Percentiles rank a stretch among this genome's conserved stretches.
Evolutionary conservation across 1,140 invertebrate species (phyloP).

Genomic region (Lepidurus apus): DNA sequence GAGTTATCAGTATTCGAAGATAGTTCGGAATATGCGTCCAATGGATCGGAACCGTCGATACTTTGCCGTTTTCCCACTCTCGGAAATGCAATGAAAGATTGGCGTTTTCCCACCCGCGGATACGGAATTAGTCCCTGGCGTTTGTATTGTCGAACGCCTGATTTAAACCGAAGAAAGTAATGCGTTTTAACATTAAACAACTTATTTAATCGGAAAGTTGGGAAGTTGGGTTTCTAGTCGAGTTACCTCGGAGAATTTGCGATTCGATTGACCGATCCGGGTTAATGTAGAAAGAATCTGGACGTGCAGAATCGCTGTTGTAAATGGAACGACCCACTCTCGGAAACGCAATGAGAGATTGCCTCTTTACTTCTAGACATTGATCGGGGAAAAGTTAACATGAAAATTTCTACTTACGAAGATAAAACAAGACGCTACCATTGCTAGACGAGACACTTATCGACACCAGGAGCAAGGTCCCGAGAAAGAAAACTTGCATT

Average conservation of each 20-base stretch:
- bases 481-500: not conserved
- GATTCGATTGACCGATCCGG: not conserved
- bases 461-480: not conserved
- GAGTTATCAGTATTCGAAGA: not conserved
- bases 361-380: slow-evolving; percentile 26
- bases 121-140: slow-evolving; percentile 33
- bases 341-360: slow-evolving; percentile 34
- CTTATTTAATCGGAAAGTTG: too few species aligned
- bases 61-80: slow-evolving; percentile 26
- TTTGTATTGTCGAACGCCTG: slow-evolving; percentile 13
- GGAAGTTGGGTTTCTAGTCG: not conserved
- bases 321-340: slow-evolving; percentile 29
- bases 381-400: not conserved
- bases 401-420: not conserved
- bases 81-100: slow-evolving; percentile 34
- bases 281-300: not conserved
- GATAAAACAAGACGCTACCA: not conserved
- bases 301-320: not conserved
- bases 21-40: not conserved
- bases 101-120: slow-evolving; percentile 33
- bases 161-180: not conserved
- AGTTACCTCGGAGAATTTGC: not conserved
- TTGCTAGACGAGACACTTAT: not conserved
- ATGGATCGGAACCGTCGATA: not conserved
- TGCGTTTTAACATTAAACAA: not conserved